Base-by-base conservation (phyloP, 2,888 invertebrate species). In the Napeogenes inachia region DNA sequence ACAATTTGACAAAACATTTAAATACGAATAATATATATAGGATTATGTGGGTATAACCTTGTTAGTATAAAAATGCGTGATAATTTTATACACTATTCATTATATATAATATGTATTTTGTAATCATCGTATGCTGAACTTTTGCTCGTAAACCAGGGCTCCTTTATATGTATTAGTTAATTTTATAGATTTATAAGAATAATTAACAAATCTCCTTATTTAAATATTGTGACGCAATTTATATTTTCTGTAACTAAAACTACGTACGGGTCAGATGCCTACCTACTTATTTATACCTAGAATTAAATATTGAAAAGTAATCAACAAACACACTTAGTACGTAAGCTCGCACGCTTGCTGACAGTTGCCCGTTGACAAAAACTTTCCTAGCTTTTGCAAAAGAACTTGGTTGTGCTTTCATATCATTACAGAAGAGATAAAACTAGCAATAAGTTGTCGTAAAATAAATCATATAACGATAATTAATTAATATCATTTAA, bases 61-160 rank as follows among this genome's bases (percentile, higher is more conserved):
- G 59, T 71, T 68, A 67, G 60, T 54, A 57, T 67, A 59, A 60
- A 57, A 64, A 67, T 62, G 70, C 64, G 69, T 74, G 70, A 75
- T 79, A 78, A 76, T 81, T 81, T 78, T 79, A 71, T 80, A 81
- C 74, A 72, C 77, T 77, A 77, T 79, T 80, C 60, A 57, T 64
- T 66, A 30, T 68, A 68, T 80, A 75, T 69, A 75, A 57, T 75
- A 72, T 73, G 72, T 74, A 77, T 74, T 77, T 77, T 78, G 70
- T 75, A 72, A 71, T 72, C 70, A 68, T 70, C 63, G 21, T 73
- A 75, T 87, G 87, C 87, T 87, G 87, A 81, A 85, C 87, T 87
- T 87, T 86, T 84, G 71, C 84, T 86, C 83, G 62, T 71, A 68
- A 63, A 80, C 81, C 81, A 74, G 70, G 75, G 75, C 76, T 80